Base-by-base conservation (phyloP, 2,797 vertebrate species). In the Picus viridis region DNA sequence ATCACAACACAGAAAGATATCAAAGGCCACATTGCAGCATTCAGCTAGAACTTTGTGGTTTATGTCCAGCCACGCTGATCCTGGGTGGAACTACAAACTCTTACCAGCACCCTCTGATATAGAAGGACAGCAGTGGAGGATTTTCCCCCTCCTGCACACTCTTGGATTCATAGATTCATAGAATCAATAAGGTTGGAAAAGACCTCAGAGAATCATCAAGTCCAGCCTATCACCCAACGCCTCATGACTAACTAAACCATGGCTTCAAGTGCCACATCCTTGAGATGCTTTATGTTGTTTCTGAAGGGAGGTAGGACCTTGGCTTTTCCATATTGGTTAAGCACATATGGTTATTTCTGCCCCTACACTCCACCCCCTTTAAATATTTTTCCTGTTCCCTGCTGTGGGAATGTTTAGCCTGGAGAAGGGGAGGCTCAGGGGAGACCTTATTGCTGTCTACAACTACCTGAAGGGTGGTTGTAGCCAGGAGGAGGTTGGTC, bases 1-100 rank as follows among this genome's bases (percentile, higher is more conserved):
- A 94, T 92, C 70, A 86, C 89, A 39, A 89, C 77, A 62, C 12
- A 80, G n/a, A 82, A 90, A 91, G 61, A 74, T 85, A 83, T 89
- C 59, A 74, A 68, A 79, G n/a, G 34, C 34, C 84, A 83, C 17
- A 62, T 8, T 69, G 22, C 49, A 64, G 14, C 19, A 83, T 72
- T 76, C 61, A 83, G 22, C 12, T 53, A 76, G 36, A 86, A 69
- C 30, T 77, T 78, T 69, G 36, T 16, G 8, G 22, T 79, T 70
- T 74, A 18, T 23, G 5, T 58, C 51, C 13, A 61, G 45, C 16
- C 45, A 9, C 59, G 73, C 9, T 61, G 34, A 83, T 83, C 13
- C 43, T 61, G 47, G 32, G 57, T 53, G n/a, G 10, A 32, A 22
- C 19, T 24, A 36, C 4, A 74, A 54, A 14, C 71, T 70, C 26